Conservation (phyloP, 2,888 invertebrate species). For the Stomorhina lunata region DNA sequence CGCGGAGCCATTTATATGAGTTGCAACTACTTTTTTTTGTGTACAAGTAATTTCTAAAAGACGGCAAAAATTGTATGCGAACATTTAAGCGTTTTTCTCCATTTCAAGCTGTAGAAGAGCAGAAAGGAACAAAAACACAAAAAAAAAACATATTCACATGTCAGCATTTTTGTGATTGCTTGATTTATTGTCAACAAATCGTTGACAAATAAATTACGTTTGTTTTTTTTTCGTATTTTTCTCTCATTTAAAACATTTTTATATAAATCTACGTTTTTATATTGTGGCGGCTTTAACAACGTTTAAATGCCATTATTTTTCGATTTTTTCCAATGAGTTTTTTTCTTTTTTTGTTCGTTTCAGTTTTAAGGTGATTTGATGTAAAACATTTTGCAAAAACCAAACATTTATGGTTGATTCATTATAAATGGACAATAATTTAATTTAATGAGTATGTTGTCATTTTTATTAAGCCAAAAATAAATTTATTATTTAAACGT, state of each 20-base stretch:
- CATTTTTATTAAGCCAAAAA: conserved; percentile 48
- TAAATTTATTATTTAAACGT: conserved; percentile 42
- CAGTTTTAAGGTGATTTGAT: conserved; percentile 59
- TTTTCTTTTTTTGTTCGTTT: conserved; percentile 25
- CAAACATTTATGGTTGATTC: conserved; percentile 58
- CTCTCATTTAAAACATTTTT: conserved; percentile 47
- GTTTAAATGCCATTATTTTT: conserved; percentile 51
- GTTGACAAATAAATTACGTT: conserved; percentile 71
- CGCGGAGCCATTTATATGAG: conserved; percentile 8
- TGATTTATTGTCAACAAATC: conserved; percentile 77
- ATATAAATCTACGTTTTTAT: conserved; percentile 34
- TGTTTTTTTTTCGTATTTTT: conserved; percentile 46
- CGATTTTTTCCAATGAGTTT: not conserved
- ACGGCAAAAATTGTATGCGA: conserved; percentile 41
- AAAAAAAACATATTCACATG: conserved; percentile 59
- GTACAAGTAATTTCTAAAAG: conserved; percentile 19
- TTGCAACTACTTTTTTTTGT: no score
- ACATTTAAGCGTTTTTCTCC: conserved; percentile 19
- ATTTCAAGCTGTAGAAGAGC: conserved; percentile 1
- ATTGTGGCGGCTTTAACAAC: conserved; percentile 49
- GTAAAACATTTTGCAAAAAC: conserved; percentile 52
- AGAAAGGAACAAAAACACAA: not conserved
- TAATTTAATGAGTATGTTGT: conserved; percentile 60
- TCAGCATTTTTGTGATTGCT: conserved; percentile 78
- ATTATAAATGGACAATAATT: conserved; percentile 62